These are phyloP conservation scores for Cantharis lateralis DNA, from an alignment of 2,888 invertebrate genomes.

Conservation along the genomic window DNA sequence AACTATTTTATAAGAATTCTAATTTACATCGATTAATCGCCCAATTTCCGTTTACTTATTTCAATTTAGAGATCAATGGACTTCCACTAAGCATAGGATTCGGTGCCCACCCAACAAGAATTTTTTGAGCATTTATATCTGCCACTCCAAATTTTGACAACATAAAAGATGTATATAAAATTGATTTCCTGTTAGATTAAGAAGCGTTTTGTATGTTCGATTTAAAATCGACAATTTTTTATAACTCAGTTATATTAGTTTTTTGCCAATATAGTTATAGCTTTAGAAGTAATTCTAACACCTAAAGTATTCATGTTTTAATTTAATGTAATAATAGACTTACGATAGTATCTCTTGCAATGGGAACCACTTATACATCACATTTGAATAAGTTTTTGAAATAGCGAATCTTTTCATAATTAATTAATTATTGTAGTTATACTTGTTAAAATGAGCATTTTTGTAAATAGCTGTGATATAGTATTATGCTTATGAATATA, in stretches of 20 bases:
- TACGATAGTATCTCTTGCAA: not conserved
- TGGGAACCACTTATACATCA: not conserved
- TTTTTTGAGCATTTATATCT: not conserved
- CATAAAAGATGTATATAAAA: not conserved
- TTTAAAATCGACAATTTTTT: not conserved
- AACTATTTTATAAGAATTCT: not conserved
- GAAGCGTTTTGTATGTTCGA: not conserved
- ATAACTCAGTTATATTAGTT: not conserved
- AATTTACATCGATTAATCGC: conserved; percentile 4
- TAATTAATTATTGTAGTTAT: not conserved
- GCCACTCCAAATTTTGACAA: conserved; percentile 1
- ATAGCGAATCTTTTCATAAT: not conserved
- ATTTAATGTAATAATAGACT: not conserved
- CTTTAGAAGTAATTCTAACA: not conserved
- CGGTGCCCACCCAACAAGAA: not conserved
- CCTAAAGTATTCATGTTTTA: not conserved
- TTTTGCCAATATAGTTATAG: conserved; percentile 1
- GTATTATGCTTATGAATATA: conserved; percentile 8
- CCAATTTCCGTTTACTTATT: conserved; percentile 3
- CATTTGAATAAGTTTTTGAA: not conserved
- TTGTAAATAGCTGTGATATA: conserved; percentile 45
- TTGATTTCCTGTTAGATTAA: conserved; percentile 4
- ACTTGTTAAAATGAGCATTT: conserved; percentile 19
- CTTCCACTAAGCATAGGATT: not conserved
- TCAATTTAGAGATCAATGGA: conserved; percentile 2